Percentiles rank a stretch among this genome's conserved stretches.
phyloP scores from a whole-genome alignment of 2,888 invertebrate species.

The Pachymerium ferrugineum region DNA sequence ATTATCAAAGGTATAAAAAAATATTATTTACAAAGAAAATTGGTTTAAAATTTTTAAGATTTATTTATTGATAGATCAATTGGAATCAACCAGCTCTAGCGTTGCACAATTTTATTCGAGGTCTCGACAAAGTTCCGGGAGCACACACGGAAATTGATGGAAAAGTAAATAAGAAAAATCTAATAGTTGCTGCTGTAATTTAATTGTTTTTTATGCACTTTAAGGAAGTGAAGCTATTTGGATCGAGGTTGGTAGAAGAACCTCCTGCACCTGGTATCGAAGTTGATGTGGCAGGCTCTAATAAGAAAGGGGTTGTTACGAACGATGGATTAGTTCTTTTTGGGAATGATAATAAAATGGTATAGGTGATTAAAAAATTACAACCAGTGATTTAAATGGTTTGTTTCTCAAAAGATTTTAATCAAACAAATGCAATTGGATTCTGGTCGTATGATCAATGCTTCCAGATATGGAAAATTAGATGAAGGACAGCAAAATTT shows the following conservation, averaged over 20 bases:
- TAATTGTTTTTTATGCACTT: conserved; percentile 30
- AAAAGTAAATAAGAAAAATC: conserved; percentile 45
- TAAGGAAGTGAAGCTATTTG: conserved; percentile 67
- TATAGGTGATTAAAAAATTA: too few relatives aligned
- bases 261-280: conserved; percentile 53
- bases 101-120: conserved; percentile 91
- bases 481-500: conserved; percentile 55
- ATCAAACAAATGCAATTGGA: conserved; percentile 69
- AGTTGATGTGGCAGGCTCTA: conserved; percentile 59
- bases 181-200: background rate
- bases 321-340: conserved; percentile 71
- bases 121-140: conserved; percentile 90
- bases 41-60: background rate
- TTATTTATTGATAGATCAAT: conserved; percentile 59
- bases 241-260: conserved; percentile 65
- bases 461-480: conserved; percentile 65
- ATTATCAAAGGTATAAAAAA: conserved; percentile 59
- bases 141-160: conserved; percentile 64
- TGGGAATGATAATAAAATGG: conserved; percentile 71
- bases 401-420: conserved; percentile 57
- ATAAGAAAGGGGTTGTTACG: conserved; percentile 63
- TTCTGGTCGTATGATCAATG: conserved; percentile 70
- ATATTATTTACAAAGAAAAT: background rate
- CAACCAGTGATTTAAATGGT: too few relatives aligned
- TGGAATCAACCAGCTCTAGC: conserved; percentile 63